Base-by-base conservation (phyloP, 2,888 invertebrate genomes). In the Synergus itoensis region DNA sequence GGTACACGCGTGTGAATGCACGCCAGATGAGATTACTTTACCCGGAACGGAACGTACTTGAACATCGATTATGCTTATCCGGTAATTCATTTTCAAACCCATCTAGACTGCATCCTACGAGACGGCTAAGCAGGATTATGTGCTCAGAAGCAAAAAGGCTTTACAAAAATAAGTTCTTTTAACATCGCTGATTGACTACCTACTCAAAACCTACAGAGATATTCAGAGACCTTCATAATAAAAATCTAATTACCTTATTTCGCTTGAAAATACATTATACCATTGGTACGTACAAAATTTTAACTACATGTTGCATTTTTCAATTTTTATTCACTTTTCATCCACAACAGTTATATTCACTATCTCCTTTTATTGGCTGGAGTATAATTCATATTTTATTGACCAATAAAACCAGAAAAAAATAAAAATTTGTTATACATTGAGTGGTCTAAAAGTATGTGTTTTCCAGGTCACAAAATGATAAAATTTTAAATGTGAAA, bases 31-130 rank as follows among this genome's bases (percentile, higher is more conserved):
- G 79, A 82, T 80, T 83, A 83, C 78, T 28, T 77, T 79, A 76
- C 78, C 76, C 79, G 48, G 80, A 77, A 36, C 53, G 16, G 76
- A 64, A 57, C 79, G 82, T 81, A 84, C 78, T 81, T 83, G 84
- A 82, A 83, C 82, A 78, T 82, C 79, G 82, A 82, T 83, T 80
- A 78, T 78, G 83, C 80, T 85, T 80, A 86, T 82, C 80, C 78
- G 80, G 83, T 86, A 84, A 86, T 81, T 83, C 80, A 78, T 79
- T 65, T 41, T 65, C 65, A n/a, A 65, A 65, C n/a, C 65, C 12
- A 41, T 65, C 28, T 14, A 41, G 64, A 65, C n/a, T 65, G n/a
- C 64, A 18, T 41, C 65, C n/a, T 41, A n/a, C 41, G 11, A 41
- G 12, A n/a, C 41, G 65, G n/a, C 41, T 18, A 41, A 65, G 1